These are phyloP conservation scores for Celastrina argiolus DNA, from an alignment of 2,888 invertebrate genomes.

Conservation along the genomic window DNA sequence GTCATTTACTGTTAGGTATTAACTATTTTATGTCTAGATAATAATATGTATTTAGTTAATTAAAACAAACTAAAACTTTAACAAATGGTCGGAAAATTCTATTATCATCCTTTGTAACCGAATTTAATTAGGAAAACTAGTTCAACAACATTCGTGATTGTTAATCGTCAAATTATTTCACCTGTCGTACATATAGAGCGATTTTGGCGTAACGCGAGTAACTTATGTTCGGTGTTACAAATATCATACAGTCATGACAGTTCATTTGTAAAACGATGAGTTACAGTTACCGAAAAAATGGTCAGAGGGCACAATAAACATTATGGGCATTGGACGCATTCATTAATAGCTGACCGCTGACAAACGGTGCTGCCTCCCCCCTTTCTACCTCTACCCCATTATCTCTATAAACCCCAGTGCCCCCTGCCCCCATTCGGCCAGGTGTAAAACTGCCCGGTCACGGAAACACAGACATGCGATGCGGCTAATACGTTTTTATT, in stretches of 20 bases:
- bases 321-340: conserved; percentile 59
- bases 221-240: conserved; percentile 26
- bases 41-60: background rate
- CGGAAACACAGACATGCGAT: conserved; percentile 75
- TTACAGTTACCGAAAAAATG: conserved; percentile 58
- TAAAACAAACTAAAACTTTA: background rate
- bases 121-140: background rate
- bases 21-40: no score
- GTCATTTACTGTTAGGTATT: background rate
- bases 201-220: conserved; percentile 16
- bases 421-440: conserved; percentile 52
- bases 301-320: conserved; percentile 71
- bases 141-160: background rate
- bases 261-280: conserved; percentile 68
- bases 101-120: background rate
- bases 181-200: conserved; percentile 22
- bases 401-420: conserved; percentile 48
- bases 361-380: conserved; percentile 63
- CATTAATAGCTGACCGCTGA: conserved; percentile 74
- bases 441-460: conserved; percentile 77
- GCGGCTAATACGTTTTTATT: conserved; percentile 76
- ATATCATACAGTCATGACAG: conserved; percentile 40
- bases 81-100: background rate
- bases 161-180: conserved; percentile 14
- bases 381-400: conserved; percentile 51